A percentile compares a stretch with the other conserved stretches of the same genome.
phyloP scores from a whole-genome alignment of 2,888 invertebrate species.

The Brachypalpus laphriformis region DNA sequence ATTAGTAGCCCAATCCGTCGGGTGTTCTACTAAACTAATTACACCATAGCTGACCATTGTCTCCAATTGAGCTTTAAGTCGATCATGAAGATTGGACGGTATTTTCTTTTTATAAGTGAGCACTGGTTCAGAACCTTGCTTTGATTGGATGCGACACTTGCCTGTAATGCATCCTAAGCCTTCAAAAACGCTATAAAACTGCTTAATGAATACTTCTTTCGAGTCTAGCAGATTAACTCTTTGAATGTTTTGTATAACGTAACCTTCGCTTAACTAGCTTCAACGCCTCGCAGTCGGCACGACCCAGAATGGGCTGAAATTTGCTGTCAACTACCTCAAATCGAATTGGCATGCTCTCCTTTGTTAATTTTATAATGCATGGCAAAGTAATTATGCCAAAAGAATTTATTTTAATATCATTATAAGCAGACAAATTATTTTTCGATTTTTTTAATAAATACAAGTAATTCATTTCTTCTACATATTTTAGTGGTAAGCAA shows the following conservation, averaged over 20 bases:
- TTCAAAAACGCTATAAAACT: slow-evolving; percentile 33
- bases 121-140: slow-evolving; percentile 16
- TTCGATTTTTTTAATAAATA: no score
- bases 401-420: slow-evolving; percentile 32
- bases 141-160: slow-evolving; percentile 42
- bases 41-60: slow-evolving; percentile 41
- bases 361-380: slow-evolving; percentile 9
- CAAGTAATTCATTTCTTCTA: no score
- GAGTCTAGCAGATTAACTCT: no score
- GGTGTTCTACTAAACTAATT: slow-evolving; percentile 63
- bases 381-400: slow-evolving; percentile 37
- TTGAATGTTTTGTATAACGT: not conserved
- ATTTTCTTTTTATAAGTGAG: slow-evolving; percentile 51
- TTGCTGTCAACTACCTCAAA: slow-evolving; percentile 24
- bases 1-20: slow-evolving; percentile 68
- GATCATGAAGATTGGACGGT: slow-evolving; percentile 33
- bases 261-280: slow-evolving; percentile 10
- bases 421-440: slow-evolving; percentile 36
- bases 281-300: slow-evolving; percentile 7
- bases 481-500: slow-evolving; percentile 41
- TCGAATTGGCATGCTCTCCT: slow-evolving; percentile 2
- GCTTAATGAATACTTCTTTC: slow-evolving; percentile 5
- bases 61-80: slow-evolving; percentile 39
- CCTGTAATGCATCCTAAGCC: slow-evolving; percentile 45
- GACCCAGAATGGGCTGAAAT: slow-evolving; percentile 40